Percentiles rank a stretch among this genome's conserved stretches.
Evolutionary conservation across 2,888 invertebrate genomes (phyloP).

Genomic region (Noctua comes): DNA sequence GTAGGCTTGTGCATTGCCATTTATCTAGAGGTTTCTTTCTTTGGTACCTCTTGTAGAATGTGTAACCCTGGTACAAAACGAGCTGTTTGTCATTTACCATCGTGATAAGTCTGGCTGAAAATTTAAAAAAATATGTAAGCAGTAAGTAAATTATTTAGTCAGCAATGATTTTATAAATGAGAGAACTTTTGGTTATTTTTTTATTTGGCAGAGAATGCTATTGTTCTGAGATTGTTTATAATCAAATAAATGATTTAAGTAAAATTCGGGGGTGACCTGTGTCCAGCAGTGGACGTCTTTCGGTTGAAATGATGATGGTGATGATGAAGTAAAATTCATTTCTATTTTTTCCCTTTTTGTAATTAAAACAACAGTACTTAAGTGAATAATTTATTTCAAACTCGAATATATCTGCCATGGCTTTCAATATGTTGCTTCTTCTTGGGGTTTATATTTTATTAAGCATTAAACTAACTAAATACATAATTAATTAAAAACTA

Average conservation of each 20-base stretch:
- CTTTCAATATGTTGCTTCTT: slow-evolving; percentile 31
- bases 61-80: slow-evolving; percentile 53
- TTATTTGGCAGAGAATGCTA: not conserved
- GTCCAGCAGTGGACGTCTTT: too few species aligned
- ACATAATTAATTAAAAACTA: too few species aligned
- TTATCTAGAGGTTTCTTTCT: slow-evolving; percentile 39
- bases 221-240: not conserved
- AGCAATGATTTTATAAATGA: not conserved
- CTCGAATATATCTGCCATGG: slow-evolving; percentile 42
- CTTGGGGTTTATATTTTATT: too few species aligned
- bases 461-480: too few species aligned
- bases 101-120: slow-evolving; percentile 56
- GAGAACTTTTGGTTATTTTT: not conserved
- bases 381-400: slow-evolving; percentile 18
- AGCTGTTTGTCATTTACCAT: slow-evolving; percentile 38
- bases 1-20: slow-evolving; percentile 60
- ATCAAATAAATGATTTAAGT: not conserved
- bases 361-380: not conserved
- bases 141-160: not conserved
- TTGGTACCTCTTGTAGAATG: slow-evolving; percentile 53
- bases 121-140: not conserved
- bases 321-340: not conserved
- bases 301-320: too few species aligned
- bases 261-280: not conserved
- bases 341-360: not conserved